Evolutionary conservation across 2,113 vertebrate species (phyloP).

Genomic region (Larimichthys polyactis): DNA sequence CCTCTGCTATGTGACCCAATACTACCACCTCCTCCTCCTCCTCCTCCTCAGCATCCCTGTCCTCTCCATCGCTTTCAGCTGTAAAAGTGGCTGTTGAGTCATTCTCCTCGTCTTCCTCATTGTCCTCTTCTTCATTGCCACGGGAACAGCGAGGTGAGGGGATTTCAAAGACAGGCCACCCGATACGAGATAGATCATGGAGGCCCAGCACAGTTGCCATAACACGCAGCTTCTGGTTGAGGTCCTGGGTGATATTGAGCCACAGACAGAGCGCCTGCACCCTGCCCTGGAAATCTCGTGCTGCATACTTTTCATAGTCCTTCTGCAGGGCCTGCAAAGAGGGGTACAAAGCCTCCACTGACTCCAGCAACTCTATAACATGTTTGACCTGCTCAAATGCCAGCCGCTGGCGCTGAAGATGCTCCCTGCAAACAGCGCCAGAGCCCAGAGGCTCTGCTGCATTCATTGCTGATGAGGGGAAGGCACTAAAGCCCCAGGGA

Average conservation of each 20-base stretch:
- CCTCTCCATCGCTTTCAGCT: conserved; percentile 90
- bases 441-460: conserved; percentile 80
- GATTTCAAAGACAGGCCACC: conserved; percentile 99
- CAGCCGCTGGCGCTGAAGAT: conserved; percentile 92
- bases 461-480: conserved; percentile 69
- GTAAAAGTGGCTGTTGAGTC: conserved; percentile 87
- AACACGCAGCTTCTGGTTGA: conserved; percentile 97
- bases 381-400: conserved; percentile 97
- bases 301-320: conserved; percentile 97
- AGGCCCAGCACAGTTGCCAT: conserved; percentile 99
- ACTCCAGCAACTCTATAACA: conserved; percentile 96
- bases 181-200: conserved; percentile 93
- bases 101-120: conserved; percentile 85
- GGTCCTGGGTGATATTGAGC: conserved; percentile 98
- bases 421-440: conserved; percentile 87
- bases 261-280: conserved; percentile 99
- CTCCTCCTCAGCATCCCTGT: conserved; percentile 71
- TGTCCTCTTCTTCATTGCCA: conserved; percentile 85
- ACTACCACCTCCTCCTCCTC: conserved; percentile 26
- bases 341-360: conserved; percentile 97
- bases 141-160: conserved; percentile 93
- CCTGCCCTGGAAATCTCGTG: conserved; percentile 95
- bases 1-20: conserved; percentile 47
- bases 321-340: conserved; percentile 96
- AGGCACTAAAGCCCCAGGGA: conserved; percentile 75